Conservation (phyloP, 2,888 invertebrate species). For the Drosophila barbarae region DNA sequence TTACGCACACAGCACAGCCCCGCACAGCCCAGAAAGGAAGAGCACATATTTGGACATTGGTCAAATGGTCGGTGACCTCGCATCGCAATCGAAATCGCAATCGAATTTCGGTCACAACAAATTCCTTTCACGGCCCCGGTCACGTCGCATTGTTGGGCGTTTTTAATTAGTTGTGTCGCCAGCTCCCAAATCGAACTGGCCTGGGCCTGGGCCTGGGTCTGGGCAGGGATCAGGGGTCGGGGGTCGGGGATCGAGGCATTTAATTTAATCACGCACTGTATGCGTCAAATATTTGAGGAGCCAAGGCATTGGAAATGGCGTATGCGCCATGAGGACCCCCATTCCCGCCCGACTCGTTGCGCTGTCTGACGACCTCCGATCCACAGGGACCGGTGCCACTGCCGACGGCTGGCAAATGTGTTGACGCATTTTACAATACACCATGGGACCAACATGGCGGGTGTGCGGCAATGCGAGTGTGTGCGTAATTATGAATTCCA, state of each 20-base stretch:
- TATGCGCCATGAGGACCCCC: constrained; percentile 59
- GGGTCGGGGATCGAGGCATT: constrained; percentile 4
- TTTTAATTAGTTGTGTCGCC: constrained; percentile 71
- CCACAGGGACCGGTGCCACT: constrained; percentile 25
- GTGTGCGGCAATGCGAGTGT: constrained; percentile 27
- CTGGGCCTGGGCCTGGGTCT: not conserved
- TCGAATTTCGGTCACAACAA: constrained; percentile 42
- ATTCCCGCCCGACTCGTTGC: constrained; percentile 12
- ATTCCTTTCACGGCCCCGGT: constrained; percentile 38
- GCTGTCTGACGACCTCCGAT: constrained; percentile 30
- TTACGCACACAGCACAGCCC: constrained; percentile 20
- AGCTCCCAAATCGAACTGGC: constrained; percentile 30
- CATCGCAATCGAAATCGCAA: constrained; percentile 50
- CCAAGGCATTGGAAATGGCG: constrained; percentile 62
- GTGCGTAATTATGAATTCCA: constrained; percentile 72
- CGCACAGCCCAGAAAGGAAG: not conserved
- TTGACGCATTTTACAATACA: constrained; percentile 73
- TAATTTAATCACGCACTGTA: constrained; percentile 36
- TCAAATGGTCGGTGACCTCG: constrained; percentile 51
- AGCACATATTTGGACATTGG: constrained; percentile 15
- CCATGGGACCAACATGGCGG: constrained; percentile 54
- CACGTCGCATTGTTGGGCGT: constrained; percentile 56
- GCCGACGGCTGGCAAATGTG: constrained; percentile 62
- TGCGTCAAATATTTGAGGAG: constrained; percentile 70
- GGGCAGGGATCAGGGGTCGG: not conserved